Base-by-base conservation (phyloP, 2,888 invertebrate genomes). In the Brachyopa scutellaris region DNA sequence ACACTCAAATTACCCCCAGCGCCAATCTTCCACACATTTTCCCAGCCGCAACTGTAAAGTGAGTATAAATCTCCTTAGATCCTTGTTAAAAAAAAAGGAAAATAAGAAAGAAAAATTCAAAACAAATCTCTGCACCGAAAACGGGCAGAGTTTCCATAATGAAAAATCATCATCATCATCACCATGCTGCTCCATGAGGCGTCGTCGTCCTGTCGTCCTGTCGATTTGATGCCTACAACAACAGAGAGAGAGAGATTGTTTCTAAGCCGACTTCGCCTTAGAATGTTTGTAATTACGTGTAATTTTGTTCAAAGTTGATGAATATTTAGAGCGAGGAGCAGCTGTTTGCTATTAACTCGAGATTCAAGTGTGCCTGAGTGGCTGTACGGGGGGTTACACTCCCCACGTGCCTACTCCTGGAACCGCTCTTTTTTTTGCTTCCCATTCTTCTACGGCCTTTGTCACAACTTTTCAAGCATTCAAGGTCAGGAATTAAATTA, bases 291-390 rank as follows among this genome's bases (percentile, higher is more conserved):
- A 53, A 77, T 69, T 77, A 55, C 76, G 61, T 70, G 53, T 55
- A 77, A 77, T 62, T 77, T 77, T 61, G 61, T 77, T 61, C 45
- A 69, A 77, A 77, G 53, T 67, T 61, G 61, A 69, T 55, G 76
- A 69, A 77, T 77, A 61, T 62, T 62, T 77, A 67, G 69, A 40
- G 29, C 31, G 47, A 42, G n/a, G 21, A 29, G 29, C 61, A 38
- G 66, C 21, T 74, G 59, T 40, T 77, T 77, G 61, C 55, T 69
- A 62, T 77, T 62, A 69, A 69, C 76, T 77, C 36, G 53, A 69
- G 33, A 26, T 77, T 61, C 21, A 36, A 77, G 76, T 55, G 61
- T 11, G 29, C 29, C 51, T 15, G 38, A 9, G 55, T 36, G 36
- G 38, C 0, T 21, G 53, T 33, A 4, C 17, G 13, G 29, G 29